Percentiles rank a stretch among this genome's conserved stretches.
Conservation (phyloP, 1,140 invertebrate genomes). For the Dreissena polymorpha region DNA sequence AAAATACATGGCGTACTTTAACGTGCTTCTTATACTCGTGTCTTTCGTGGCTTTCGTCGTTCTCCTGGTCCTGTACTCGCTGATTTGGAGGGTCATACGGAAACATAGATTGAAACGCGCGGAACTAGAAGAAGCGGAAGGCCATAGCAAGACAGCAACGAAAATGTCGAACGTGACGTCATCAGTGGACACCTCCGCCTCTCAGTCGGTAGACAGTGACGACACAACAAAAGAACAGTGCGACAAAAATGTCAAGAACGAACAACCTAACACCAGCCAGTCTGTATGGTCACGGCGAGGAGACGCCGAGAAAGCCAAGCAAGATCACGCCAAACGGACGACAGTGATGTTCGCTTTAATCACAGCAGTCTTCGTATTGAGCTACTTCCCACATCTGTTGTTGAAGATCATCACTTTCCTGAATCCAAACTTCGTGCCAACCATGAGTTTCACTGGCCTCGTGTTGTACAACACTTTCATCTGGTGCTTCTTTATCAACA, state of each 20-base stretch:
- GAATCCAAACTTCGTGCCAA: conserved; percentile 53
- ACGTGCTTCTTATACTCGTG: conserved; percentile 36
- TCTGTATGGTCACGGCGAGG: not conserved
- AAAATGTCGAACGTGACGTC: too few species aligned
- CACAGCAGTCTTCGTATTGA: conserved; percentile 64
- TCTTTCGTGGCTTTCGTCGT: conserved; percentile 49
- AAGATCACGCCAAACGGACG: conserved; percentile 43
- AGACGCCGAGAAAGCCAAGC: conserved; percentile 5
- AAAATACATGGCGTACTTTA: conserved; percentile 49
- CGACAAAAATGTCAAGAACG: not conserved
- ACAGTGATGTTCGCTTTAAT: conserved; percentile 68
- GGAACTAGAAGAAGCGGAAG: not conserved
- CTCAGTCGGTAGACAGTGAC: too few species aligned
- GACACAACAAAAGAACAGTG: too few species aligned
- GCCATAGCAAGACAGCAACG: not conserved
- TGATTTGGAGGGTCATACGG: conserved; percentile 59
- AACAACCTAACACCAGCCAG: conserved; percentile 12
- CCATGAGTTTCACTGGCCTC: conserved; percentile 19
- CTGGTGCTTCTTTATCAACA: conserved; percentile 68
- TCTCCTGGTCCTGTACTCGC: conserved; percentile 58
- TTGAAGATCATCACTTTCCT: conserved; percentile 59
- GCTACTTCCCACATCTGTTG: conserved; percentile 66
- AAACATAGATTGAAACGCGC: conserved; percentile 39
- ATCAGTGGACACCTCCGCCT: too few species aligned
- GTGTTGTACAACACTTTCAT: conserved; percentile 66